Conservation (phyloP, 2,888 invertebrate species). For the Chymomyza caudatula region DNA sequence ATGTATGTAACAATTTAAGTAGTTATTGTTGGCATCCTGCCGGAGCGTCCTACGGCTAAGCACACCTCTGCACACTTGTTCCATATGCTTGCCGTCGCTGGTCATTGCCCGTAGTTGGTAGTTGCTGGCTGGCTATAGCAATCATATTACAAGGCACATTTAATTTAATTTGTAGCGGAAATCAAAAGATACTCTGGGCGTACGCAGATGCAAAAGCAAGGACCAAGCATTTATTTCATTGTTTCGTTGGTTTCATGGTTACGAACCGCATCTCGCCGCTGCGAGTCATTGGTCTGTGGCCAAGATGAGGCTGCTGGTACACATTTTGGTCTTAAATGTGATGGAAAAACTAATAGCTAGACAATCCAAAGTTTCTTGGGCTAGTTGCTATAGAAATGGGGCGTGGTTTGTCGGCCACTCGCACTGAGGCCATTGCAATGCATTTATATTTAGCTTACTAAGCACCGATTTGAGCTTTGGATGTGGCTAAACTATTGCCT, state of each 20-base stretch:
- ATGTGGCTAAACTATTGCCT: neutral
- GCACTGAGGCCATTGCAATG: neutral
- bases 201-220: neutral
- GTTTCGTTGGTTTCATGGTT: neutral
- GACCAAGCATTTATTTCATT: neutral
- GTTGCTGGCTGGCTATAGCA: constrained; percentile 35
- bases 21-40: constrained; percentile 58
- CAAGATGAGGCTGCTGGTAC: constrained; percentile 43
- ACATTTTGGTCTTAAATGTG: constrained; percentile 41
- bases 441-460: neutral
- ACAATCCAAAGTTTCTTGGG: neutral
- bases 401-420: neutral
- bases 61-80: constrained; percentile 50
- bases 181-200: constrained; percentile 42
- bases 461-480: neutral
- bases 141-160: constrained; percentile 69
- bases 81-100: neutral
- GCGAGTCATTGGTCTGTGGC: no score
- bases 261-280: constrained; percentile 30
- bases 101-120: neutral
- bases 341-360: constrained; percentile 38
- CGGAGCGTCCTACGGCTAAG: constrained; percentile 19
- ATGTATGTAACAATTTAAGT: constrained; percentile 29
- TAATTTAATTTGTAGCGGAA: constrained; percentile 66
- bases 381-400: neutral